A percentile compares a stretch with the other conserved stretches of the same genome.
phyloP scores from a whole-genome alignment of 2,113 vertebrate species.

The Brachyhypopomus occidentalis region DNA sequence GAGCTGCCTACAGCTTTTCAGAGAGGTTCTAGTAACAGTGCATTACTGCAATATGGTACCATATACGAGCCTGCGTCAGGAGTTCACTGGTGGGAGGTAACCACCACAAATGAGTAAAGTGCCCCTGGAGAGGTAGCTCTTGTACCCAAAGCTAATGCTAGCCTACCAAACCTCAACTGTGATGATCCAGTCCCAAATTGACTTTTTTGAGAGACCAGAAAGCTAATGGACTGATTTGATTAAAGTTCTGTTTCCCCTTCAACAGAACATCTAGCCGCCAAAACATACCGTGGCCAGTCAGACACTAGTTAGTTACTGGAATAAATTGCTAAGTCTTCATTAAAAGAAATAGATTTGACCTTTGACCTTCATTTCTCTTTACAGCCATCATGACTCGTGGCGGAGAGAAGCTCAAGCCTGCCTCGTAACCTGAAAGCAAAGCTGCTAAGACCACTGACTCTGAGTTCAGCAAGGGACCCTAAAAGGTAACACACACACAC shows the following conservation, averaged over 20 bases:
- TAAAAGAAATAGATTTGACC: background rate
- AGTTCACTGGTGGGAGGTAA: background rate
- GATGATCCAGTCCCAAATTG: too few relatives aligned
- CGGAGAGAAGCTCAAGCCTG: conserved; percentile 73
- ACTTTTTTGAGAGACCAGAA: background rate
- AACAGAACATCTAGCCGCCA: background rate
- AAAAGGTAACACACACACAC: conserved; percentile 63
- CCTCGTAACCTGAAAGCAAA: conserved; percentile 72
- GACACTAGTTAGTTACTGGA: background rate
- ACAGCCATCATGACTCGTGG: conserved; percentile 72
- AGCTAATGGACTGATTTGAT: background rate
- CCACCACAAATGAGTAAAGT: background rate
- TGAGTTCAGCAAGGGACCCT: conserved; percentile 65
- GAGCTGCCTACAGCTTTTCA: background rate
- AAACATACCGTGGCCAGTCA: background rate
- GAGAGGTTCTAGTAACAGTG: background rate
- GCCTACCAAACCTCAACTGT: background rate
- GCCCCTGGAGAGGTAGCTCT: background rate
- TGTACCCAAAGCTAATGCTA: background rate
- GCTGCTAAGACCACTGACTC: conserved; percentile 65
- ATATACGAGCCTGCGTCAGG: background rate
- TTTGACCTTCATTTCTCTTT: background rate
- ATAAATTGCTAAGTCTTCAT: background rate
- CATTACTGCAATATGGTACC: background rate
- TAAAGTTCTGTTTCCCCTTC: background rate